Conservation (phyloP, 2,113 vertebrate species). For the Protobothrops flavoviridis region DNA sequence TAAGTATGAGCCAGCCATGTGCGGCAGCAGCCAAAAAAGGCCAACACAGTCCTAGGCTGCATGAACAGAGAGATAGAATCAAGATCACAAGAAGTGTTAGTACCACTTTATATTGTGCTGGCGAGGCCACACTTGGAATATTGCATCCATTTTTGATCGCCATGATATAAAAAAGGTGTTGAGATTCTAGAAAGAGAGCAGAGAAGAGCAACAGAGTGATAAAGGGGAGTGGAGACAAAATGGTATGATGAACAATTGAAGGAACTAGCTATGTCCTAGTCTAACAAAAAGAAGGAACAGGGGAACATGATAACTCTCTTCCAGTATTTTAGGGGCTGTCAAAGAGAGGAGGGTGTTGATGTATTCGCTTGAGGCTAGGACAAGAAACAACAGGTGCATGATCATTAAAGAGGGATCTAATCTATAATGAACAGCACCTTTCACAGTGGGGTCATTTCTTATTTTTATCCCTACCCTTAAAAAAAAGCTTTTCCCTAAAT, state of each 20-base stretch:
- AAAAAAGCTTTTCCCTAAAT: not conserved
- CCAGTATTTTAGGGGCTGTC: not conserved
- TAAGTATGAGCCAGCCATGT: not conserved
- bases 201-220: not conserved
- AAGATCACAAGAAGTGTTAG: not conserved
- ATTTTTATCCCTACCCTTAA: not conserved
- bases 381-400: not conserved
- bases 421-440: not conserved
- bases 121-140: too few species aligned
- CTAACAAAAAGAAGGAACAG: not conserved
- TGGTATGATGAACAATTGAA: not conserved
- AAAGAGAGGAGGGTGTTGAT: not conserved
- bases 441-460: not conserved
- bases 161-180: not conserved
- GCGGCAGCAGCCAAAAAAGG: not conserved
- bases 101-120: not conserved
- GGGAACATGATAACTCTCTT: not conserved
- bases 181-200: not conserved
- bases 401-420: not conserved
- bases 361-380: not conserved
- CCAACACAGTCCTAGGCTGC: not conserved
- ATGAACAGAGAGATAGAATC: not conserved
- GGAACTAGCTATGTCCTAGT: not conserved
- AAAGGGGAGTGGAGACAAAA: not conserved
- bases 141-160: not conserved